Percentiles rank a stretch among this genome's conserved stretches.
These are phyloP conservation scores for Heptranchias perlo DNA, from an alignment of 2,113 vertebrate genomes.

Conservation along the genomic window DNA sequence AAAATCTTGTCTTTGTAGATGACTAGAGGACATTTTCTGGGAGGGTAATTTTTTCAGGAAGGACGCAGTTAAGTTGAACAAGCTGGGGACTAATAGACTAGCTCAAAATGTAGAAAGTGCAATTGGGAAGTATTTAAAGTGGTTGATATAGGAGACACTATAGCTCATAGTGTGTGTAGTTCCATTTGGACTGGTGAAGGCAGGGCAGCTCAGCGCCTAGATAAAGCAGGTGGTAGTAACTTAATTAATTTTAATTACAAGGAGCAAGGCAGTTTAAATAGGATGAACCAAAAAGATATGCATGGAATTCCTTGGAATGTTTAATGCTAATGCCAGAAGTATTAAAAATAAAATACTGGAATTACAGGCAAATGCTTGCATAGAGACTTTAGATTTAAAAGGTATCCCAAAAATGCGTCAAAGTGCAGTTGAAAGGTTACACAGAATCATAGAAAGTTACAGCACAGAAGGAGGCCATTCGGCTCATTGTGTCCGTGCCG, in stretches of 20 bases:
- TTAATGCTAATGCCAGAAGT: not conserved
- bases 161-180: not conserved
- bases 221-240: not conserved
- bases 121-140: too few relatives aligned
- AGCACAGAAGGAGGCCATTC: too few relatives aligned
- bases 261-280: not conserved
- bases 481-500: too few relatives aligned
- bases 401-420: not conserved
- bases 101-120: too few relatives aligned
- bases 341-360: not conserved
- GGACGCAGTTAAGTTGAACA: too few relatives aligned
- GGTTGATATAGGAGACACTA: too few relatives aligned
- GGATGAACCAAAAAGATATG: not conserved
- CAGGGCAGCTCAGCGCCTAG: not conserved
- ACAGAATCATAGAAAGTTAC: too few relatives aligned
- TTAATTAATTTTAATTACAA: not conserved
- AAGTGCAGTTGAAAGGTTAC: not conserved
- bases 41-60: too few relatives aligned
- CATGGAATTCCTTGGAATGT: not conserved
- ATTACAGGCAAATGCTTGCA: not conserved
- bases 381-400: not conserved
- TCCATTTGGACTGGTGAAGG: not conserved
- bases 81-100: too few relatives aligned
- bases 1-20: too few relatives aligned
- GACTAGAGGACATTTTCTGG: too few relatives aligned